Evolutionary conservation across 2,888 invertebrate species (phyloP).

Genomic region (Nephrotoma appendiculata): DNA sequence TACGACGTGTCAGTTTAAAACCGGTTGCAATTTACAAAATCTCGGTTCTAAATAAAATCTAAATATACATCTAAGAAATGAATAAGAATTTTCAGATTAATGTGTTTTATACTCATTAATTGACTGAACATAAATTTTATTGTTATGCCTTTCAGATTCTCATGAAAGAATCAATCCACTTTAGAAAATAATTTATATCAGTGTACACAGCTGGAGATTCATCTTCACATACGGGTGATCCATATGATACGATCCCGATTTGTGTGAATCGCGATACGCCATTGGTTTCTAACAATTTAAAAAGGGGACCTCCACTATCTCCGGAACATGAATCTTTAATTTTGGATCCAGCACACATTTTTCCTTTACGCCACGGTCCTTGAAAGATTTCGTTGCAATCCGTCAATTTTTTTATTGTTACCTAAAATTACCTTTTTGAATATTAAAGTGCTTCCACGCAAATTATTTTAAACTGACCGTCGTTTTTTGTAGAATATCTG

Average conservation of each 20-base stretch:
- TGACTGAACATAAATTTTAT: too few relatives aligned
- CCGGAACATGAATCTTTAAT: not conserved
- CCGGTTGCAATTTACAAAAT: too few relatives aligned
- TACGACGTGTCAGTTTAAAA: too few relatives aligned
- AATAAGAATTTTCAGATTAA: too few relatives aligned
- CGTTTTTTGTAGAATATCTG: not conserved
- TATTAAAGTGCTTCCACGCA: not conserved
- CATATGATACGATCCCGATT: not conserved
- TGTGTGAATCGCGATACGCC: not conserved
- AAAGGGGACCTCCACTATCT: not conserved
- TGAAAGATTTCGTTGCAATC: not conserved
- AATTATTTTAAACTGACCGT: not conserved
- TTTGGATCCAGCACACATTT: not conserved
- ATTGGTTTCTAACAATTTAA: not conserved
- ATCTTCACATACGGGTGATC: not conserved
- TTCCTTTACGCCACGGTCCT: not conserved
- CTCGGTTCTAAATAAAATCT: too few relatives aligned
- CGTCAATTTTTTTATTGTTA: not conserved
- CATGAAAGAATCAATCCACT: not conserved
- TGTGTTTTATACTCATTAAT: too few relatives aligned
- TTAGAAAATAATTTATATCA: not conserved
- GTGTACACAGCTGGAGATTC: not conserved
- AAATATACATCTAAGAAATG: too few relatives aligned
- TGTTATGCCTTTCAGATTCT: too few relatives aligned
- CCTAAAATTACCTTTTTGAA: not conserved